Base-by-base conservation (phyloP, 2,888 invertebrate species). In the Oscheius onirici region DNA sequence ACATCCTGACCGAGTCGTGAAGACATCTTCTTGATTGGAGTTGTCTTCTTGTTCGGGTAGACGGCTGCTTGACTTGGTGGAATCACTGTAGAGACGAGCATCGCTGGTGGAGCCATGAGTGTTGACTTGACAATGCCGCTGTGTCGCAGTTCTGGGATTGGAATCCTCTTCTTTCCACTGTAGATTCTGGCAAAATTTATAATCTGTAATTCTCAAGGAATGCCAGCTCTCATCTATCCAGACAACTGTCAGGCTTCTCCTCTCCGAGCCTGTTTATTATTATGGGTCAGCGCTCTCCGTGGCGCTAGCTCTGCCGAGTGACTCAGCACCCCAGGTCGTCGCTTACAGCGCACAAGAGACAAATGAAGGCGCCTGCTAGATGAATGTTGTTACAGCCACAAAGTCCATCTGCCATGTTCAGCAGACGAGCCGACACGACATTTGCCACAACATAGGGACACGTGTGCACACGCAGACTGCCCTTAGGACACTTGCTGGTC, bases 301-400 rank as follows among this genome's bases (percentile, higher is more conserved):
- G 11, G 55, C 15, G 58, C 40, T 20, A 58, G 41, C 40, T 41
- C 40, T 41, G 58, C 43, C 34, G 49, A 28, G 63, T 63, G 63
- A 63, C 24, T 63, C 63, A 63, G 63, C 49, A n/a, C 61, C n/a
- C 63, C 26, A 28, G 63, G 63, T 44, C 57, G 57, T 57, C 61
- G 61, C 63, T 63, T 63, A 63, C 63, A 63, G 63, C 63, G 63
- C 46, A 57, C 43, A 22, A 49, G 63, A 66, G 66, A 66, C 54
- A 66, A 66, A 66, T 66, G 66, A 66, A 54, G 66, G 52, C 52
- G 66, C 66, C 66, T 66, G 66, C 52, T 66, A 54, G 66, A 66
- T 66, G 54, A 52, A 66, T 66, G 66, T 66, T 66, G 66, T 66
- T 66, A 66, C 66, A 66, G 54, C 52, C 66, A 46, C 46, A 63